Evolutionary conservation across 2,888 invertebrate species (phyloP).

Genomic region (Junonia oenone): DNA sequence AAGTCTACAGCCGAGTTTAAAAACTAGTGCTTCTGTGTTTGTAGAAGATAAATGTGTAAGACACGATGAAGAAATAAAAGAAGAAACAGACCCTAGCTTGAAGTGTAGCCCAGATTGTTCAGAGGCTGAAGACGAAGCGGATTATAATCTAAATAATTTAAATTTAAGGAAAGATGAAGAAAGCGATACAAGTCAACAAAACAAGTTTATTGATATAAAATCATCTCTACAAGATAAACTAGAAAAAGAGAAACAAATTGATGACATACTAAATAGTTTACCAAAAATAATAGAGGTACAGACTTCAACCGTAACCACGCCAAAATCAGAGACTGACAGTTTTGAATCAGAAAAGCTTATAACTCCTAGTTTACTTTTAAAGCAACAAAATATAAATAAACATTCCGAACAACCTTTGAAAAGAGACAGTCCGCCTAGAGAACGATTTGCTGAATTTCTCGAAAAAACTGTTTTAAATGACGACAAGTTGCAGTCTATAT

Average conservation of each 20-base stretch:
- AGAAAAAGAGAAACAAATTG: background rate
- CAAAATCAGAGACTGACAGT: background rate
- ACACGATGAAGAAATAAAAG: background rate
- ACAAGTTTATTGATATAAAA: background rate
- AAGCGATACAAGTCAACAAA: constrained; percentile 35
- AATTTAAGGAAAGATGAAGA: background rate
- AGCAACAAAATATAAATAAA: constrained; percentile 41
- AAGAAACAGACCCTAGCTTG: constrained; percentile 1
- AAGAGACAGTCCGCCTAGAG: constrained; percentile 68
- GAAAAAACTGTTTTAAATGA: constrained; percentile 69
- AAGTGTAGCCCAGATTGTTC: background rate
- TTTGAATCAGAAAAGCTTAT: constrained; percentile 11
- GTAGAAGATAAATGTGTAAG: constrained; percentile 13
- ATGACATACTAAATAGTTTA: background rate
- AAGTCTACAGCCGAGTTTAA: constrained; percentile 19
- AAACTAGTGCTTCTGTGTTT: background rate
- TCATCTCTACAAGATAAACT: background rate
- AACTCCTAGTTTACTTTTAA: constrained; percentile 34
- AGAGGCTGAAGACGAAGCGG: background rate
- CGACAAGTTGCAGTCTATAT: constrained; percentile 67
- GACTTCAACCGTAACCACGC: background rate
- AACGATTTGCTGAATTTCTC: constrained; percentile 62
- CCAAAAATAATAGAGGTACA: constrained; percentile 1
- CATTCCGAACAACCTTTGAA: constrained; percentile 36
- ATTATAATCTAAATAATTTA: background rate